phyloP scores from a whole-genome alignment of 2,797 vertebrate species.

The Smutsia gigantea region DNA sequence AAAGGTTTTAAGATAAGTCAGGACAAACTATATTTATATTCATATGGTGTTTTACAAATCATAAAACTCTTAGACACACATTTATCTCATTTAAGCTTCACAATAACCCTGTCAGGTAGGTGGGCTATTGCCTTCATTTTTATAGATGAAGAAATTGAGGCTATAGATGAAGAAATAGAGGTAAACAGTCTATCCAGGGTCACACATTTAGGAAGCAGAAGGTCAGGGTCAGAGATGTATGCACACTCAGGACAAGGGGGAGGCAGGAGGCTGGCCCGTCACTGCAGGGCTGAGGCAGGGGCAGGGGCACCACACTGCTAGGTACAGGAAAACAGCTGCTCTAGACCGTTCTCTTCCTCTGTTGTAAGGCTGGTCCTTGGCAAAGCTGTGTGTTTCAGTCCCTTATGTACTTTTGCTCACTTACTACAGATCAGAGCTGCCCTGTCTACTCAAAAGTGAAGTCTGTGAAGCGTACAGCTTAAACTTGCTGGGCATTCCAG shows the following conservation, averaged over 20 bases:
- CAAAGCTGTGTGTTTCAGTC: neutral
- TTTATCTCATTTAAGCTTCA: neutral
- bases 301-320: too few species aligned
- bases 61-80: neutral
- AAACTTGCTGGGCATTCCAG: neutral
- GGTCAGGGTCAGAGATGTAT: neutral
- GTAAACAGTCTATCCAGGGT: neutral
- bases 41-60: neutral
- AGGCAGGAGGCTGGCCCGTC: accelerated
- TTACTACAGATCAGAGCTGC: neutral
- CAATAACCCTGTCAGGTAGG: neutral
- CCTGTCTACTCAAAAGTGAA: neutral
- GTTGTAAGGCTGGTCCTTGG: neutral
- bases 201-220: neutral
- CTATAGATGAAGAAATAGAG: neutral
- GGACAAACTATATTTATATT: neutral
- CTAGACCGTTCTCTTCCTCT: neutral
- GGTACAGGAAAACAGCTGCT: neutral
- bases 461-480: neutral
- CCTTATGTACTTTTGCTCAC: neutral
- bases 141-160: neutral
- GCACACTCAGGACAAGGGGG: neutral
- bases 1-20: neutral
- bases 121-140: neutral
- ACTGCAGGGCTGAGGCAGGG: accelerated